These are phyloP conservation scores for Caenorhabditis sp. DNA, from an alignment of 2,888 invertebrate species.

Conservation along the genomic window DNA sequence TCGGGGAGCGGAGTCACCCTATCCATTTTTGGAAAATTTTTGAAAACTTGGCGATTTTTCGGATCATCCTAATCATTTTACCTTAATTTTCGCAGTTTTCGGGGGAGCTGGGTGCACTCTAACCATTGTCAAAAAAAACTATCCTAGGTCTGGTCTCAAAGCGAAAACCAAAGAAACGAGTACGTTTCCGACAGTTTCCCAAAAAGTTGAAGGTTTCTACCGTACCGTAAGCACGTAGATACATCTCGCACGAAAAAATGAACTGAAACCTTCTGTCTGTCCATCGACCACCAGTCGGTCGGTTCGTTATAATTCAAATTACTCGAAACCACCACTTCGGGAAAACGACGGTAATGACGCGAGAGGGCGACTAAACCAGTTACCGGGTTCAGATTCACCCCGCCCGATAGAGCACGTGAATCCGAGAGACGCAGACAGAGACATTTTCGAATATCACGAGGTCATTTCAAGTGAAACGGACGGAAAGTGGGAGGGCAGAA, in stretches of 20 bases:
- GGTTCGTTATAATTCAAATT: slow-evolving; percentile 8
- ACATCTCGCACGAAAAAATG: background rate
- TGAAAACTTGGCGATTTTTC: no score
- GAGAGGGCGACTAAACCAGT: slow-evolving; percentile 34
- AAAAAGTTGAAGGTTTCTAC: background rate
- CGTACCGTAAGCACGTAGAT: no score
- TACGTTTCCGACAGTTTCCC: no score
- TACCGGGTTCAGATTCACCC: slow-evolving; percentile 20
- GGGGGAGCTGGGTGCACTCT: no score
- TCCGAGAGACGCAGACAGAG: slow-evolving; percentile 13
- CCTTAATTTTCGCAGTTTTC: no score
- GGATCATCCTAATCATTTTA: no score
- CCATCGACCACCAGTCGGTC: background rate
- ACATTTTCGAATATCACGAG: slow-evolving; percentile 31
- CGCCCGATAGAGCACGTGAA: slow-evolving; percentile 4
- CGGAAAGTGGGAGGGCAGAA: slow-evolving; percentile 10
- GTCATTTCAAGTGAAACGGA: slow-evolving; percentile 45
- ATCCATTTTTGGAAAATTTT: no score
- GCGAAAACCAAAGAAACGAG: no score
- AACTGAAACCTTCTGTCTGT: background rate
- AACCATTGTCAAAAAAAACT: no score
- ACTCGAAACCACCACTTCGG: slow-evolving; percentile 20
- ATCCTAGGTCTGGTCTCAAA: no score
- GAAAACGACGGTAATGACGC: slow-evolving; percentile 23
- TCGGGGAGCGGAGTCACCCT: no score